Base-by-base conservation (phyloP, 2,113 vertebrate species). In the Spermophilus dauricus region DNA sequence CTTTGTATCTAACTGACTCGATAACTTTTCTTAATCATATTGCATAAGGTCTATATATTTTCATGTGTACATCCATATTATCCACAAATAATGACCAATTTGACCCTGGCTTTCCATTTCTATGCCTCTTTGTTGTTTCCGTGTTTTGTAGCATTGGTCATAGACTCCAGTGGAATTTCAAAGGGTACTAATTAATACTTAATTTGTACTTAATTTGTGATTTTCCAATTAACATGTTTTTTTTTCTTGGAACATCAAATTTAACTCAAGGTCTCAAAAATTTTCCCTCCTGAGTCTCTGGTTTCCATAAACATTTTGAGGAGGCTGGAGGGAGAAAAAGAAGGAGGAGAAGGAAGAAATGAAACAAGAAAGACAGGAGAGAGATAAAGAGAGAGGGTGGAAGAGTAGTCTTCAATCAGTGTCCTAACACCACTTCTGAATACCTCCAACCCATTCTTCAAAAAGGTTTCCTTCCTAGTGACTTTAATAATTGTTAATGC, bases 151-250 rank as follows among this genome's bases (percentile, higher is more conserved):
- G n/a, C 63, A 24, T 72, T 78, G 18, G 30, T 48, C 42, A 84
- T 7, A 65, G 4, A 7, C 39, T 58, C 11, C 34, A 48, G 67
- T 82, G 39, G 32, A 65, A 94, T 69, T 91, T 58, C 51, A 67
- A 86, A 76, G 34, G 61, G 17, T n/a, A 77, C 56, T 58, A 58
- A 58, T 45, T 45, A 45, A 45, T 58, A 58, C 18, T 58, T 58
- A 56, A 34, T 83, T 84, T n/a, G 73, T 18, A 65, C 56, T 85
- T 34, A 39, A 30, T 81, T 13, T 78, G 28, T 92, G 28, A n/a
- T 84, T 92, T 45, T 92, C 63, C 39, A 37, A 80, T 94, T 56
- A 78, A 56, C 26, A 42, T 65, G 28, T 34, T 65, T 91, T 72
- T 91, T 72, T 51, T 39, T 72, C 26, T 56, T 42, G 45, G 34